Percentiles rank a stretch among this genome's conserved stretches.
These are phyloP conservation scores for Agonum fuliginosum DNA, from an alignment of 2,888 invertebrate species.

Conservation along the genomic window DNA sequence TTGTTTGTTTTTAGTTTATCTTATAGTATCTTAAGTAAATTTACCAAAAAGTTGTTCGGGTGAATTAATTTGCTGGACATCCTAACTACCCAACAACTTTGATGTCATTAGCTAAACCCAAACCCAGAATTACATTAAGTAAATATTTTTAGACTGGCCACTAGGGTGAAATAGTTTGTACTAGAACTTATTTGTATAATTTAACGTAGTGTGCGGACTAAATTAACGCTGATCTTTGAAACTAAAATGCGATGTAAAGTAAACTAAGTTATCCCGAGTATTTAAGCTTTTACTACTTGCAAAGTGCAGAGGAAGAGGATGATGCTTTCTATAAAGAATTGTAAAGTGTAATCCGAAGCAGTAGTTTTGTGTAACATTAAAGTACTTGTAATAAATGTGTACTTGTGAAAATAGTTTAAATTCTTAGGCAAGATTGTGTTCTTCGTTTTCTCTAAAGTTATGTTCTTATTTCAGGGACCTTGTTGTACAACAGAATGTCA, in stretches of 20 bases:
- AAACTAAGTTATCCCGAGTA: neutral
- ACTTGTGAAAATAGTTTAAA: conserved; percentile 1
- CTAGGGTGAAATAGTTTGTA: conserved; percentile 9
- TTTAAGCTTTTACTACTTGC: neutral
- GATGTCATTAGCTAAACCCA: neutral
- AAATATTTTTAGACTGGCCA: conserved; percentile 13
- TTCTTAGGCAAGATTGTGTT: neutral
- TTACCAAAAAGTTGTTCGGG: neutral
- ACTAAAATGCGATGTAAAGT: neutral
- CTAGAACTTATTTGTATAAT: neutral
- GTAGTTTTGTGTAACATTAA: conserved; percentile 38
- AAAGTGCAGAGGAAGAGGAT: neutral
- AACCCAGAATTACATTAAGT: neutral
- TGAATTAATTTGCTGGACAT: neutral
- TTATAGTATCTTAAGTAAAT: too few relatives aligned
- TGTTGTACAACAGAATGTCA: conserved; percentile 94
- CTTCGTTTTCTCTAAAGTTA: conserved; percentile 22
- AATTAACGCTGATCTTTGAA: neutral
- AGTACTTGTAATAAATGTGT: too few relatives aligned
- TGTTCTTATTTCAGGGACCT: conserved; percentile 81
- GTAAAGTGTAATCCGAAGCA: too few relatives aligned
- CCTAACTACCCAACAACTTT: neutral
- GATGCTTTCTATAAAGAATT: too few relatives aligned
- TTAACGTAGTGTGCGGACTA: neutral
- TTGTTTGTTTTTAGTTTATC: too few relatives aligned